Base-by-base conservation (phyloP, 2,888 invertebrate genomes). In the Panopea generosa region DNA sequence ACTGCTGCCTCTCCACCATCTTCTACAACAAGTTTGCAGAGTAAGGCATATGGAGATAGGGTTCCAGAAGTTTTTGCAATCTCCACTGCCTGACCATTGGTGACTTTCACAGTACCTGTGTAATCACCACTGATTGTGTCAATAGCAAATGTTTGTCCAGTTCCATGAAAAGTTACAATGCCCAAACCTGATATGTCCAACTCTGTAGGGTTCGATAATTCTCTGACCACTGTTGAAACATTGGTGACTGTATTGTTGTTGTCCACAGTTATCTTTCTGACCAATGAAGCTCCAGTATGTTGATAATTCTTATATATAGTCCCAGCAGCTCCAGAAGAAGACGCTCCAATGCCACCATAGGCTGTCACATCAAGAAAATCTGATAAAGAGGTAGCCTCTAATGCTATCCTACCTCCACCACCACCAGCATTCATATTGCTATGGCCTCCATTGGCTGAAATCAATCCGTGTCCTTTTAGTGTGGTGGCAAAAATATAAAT, bases 41-140 rank as follows among this genome's bases (percentile, higher is more conserved):
- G 68, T 11, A 88, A 63, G 2, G 82, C 80, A 65, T 83, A 88
- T 6, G 87, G 68, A 61, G 82, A 78, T 27, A 80, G 63, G 7
- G 83, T 86, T 9, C 88, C 88, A 57, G 82, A 87, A 16, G 77
- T 61, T 50, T 84, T 86, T 0, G 88, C 87, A 52, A 87, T 76
- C 7, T 77, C 68, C 18, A 77, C 45, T 2, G 55, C 49, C 45
- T 88, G 88, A n/a, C 66, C 67, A 2, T 47, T 16, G 7, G 55
- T 20, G 2, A 87, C 55, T 11, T 66, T 69, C 9, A 86, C 18
- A 0, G 77, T 57, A 0, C 86, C 87, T 16, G 85, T 77, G 47
- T 72, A 77, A 60, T 88, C 88, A 22, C 88, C 88, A 40, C 56
- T 56, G 3, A 88, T 45, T 27, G 74, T 68, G 16, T 78, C 71